phyloP scores from a whole-genome alignment of 1,140 invertebrate species.

The Drosophila pallidifrons region DNA sequence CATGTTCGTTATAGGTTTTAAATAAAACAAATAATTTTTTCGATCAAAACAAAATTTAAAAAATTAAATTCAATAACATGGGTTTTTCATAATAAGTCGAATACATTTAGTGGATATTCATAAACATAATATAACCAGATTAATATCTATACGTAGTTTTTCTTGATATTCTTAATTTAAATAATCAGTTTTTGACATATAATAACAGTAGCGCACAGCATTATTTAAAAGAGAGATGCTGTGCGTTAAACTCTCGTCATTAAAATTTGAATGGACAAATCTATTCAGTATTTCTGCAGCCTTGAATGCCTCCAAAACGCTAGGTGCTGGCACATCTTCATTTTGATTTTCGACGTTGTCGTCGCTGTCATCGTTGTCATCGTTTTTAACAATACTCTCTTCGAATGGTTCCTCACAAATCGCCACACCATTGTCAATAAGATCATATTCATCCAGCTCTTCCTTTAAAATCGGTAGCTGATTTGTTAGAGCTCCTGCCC shows the following conservation, averaged over 20 bases:
- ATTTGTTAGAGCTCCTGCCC: no score
- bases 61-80: neutral
- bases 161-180: neutral
- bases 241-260: constrained; percentile 6
- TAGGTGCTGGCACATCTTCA: constrained; percentile 1
- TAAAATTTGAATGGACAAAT: constrained; percentile 11
- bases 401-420: neutral
- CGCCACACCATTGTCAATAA: neutral
- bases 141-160: constrained; percentile 5
- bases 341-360: constrained; percentile 2
- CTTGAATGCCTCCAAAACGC: constrained; percentile 12
- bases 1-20: no score
- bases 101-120: neutral
- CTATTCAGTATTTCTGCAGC: constrained; percentile 8
- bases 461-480: no score
- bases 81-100: neutral
- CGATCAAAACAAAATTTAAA: no score
- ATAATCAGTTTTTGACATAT: constrained; percentile 13
- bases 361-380: constrained; percentile 5
- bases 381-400: neutral
- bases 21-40: no score
- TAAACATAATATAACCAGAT: constrained; percentile 10
- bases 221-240: constrained; percentile 9
- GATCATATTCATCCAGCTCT: neutral
- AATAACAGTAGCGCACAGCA: constrained; percentile 7